Conservation (phyloP, 2,888 invertebrate species). For the Lampropteryx suffumata region DNA sequence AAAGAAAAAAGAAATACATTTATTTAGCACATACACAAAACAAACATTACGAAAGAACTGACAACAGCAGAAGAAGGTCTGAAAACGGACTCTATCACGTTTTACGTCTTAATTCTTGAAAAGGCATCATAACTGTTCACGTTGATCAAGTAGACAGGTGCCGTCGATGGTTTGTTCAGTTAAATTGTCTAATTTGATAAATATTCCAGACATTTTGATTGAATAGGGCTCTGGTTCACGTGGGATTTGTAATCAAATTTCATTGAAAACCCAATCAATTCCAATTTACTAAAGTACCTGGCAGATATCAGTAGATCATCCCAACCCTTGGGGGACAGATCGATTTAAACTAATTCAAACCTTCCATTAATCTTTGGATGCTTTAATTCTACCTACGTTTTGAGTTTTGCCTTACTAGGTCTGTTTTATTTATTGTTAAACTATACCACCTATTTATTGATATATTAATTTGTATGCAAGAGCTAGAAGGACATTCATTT, state of each 20-base stretch:
- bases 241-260: conserved; percentile 24
- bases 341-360: conserved; percentile 25
- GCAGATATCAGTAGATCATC: conserved; percentile 22
- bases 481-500: too few species aligned
- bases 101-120: too few species aligned
- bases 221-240: conserved; percentile 9
- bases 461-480: too few species aligned
- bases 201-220: conserved; percentile 5
- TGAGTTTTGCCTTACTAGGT: conserved; percentile 11
- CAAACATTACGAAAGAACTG: too few species aligned
- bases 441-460: too few species aligned
- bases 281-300: conserved; percentile 16
- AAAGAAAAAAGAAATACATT: too few species aligned
- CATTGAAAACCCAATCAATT: conserved; percentile 23
- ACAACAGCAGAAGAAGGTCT: too few species aligned
- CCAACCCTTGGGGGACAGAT: conserved; percentile 13
- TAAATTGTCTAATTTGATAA: not conserved
- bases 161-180: too few species aligned
- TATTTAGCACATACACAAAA: too few species aligned
- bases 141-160: too few species aligned
- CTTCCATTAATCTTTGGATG: conserved; percentile 29
- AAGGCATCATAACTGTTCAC: too few species aligned
- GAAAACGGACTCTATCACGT: too few species aligned
- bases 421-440: not conserved
- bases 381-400: conserved; percentile 20